These are phyloP conservation scores for Eugnorisma glareosa DNA, from an alignment of 2,888 invertebrate genomes.

Conservation along the genomic window DNA sequence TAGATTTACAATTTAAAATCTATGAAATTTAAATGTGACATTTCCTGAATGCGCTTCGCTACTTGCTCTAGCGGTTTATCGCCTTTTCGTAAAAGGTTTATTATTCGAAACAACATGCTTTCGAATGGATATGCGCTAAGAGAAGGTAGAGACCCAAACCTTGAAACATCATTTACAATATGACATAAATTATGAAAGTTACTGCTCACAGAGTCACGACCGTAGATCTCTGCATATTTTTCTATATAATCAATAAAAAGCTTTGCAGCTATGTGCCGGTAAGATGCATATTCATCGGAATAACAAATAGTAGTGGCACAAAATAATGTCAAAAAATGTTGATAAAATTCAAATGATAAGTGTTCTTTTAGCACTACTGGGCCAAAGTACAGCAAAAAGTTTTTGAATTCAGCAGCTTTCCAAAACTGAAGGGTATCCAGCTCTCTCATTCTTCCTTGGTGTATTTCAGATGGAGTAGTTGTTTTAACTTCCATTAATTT, in stretches of 20 bases:
- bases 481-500: background rate
- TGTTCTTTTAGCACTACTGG: conserved; percentile 8
- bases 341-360: conserved; percentile 9
- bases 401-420: conserved; percentile 7
- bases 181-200: conserved; percentile 9
- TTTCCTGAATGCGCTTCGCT: background rate
- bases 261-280: conserved; percentile 16
- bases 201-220: conserved; percentile 16
- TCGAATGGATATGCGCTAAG: conserved; percentile 15
- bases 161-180: conserved; percentile 12
- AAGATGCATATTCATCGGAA: conserved; percentile 17
- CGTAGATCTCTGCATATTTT: conserved; percentile 15
- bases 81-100: conserved; percentile 16
- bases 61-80: background rate
- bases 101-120: conserved; percentile 4
- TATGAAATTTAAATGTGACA: conserved; percentile 7
- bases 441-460: no score
- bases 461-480: no score
- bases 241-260: conserved; percentile 9
- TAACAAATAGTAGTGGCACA: conserved; percentile 27
- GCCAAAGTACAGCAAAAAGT: conserved; percentile 2
- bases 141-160: conserved; percentile 11
- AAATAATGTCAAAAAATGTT: conserved; percentile 11
- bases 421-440: background rate
- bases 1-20: background rate